These are phyloP conservation scores for Saccostrea glomerata DNA, from an alignment of 1,140 invertebrate species.

Conservation along the genomic window DNA sequence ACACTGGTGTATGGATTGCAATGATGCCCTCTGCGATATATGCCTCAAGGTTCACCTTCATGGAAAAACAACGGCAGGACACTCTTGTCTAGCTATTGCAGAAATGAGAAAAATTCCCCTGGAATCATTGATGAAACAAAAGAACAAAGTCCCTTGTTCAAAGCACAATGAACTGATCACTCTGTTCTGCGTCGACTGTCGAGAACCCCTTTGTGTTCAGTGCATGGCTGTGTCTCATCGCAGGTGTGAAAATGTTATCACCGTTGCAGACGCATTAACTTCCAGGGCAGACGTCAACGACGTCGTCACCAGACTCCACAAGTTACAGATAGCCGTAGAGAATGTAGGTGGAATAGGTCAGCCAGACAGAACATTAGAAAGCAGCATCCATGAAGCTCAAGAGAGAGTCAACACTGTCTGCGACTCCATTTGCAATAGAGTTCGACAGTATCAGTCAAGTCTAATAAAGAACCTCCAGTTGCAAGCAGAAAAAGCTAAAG, in stretches of 20 bases:
- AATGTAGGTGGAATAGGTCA: constrained; percentile 52
- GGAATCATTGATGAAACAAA: constrained; percentile 66
- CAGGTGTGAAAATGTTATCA: constrained; percentile 67
- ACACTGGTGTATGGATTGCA: constrained; percentile 83
- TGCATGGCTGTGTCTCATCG: constrained; percentile 67
- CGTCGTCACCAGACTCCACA: constrained; percentile 58
- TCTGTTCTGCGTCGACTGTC: constrained; percentile 69
- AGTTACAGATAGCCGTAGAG: constrained; percentile 55
- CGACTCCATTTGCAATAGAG: constrained; percentile 60
- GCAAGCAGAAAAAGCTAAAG: constrained; percentile 54
- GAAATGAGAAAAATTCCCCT: constrained; percentile 67
- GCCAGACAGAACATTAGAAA: constrained; percentile 58
- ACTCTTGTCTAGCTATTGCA: constrained; percentile 81
- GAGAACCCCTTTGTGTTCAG: constrained; percentile 66
- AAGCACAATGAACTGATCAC: constrained; percentile 67
- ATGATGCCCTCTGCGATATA: constrained; percentile 86
- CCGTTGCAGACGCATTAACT: constrained; percentile 65
- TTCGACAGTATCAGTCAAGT: constrained; percentile 62
- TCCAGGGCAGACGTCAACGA: constrained; percentile 65
- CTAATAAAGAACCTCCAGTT: constrained; percentile 63
- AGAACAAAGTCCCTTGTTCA: constrained; percentile 63
- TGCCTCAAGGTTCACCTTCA: constrained; percentile 86
- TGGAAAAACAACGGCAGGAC: constrained; percentile 85
- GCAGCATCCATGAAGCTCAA: constrained; percentile 62
- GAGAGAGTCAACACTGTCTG: constrained; percentile 58